Evolutionary conservation across 2,113 vertebrate genomes (phyloP).

Genomic region (Gallinago paraguaiae): DNA sequence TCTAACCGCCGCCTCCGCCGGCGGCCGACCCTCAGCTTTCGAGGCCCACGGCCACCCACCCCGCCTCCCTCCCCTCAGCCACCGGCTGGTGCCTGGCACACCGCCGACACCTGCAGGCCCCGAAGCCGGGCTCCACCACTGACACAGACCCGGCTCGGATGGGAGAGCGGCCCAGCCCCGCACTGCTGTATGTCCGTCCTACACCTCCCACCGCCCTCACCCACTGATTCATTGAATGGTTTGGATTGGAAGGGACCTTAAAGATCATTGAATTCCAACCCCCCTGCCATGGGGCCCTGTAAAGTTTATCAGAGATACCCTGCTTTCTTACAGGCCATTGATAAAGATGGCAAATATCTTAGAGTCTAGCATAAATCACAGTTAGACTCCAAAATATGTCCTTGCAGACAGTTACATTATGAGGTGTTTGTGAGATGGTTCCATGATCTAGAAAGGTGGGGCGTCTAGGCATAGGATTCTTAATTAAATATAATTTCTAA

Average conservation of each 20-base stretch:
- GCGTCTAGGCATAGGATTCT: neutral
- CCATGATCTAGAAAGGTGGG: neutral
- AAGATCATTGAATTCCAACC: neutral
- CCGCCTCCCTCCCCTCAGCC: neutral
- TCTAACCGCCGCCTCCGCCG: no score
- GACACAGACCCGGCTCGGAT: neutral
- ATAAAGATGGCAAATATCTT: neutral
- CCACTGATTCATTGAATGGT: neutral
- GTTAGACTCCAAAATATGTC: neutral
- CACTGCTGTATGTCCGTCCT: accelerated
- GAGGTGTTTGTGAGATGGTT: neutral
- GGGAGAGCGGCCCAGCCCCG: accelerated
- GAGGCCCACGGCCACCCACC: neutral
- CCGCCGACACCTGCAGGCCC: neutral
- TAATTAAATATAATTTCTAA: neutral
- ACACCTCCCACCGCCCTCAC: accelerated
- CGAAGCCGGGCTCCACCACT: neutral
- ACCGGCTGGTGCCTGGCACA: neutral
- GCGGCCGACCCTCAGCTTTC: no score
- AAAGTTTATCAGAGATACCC: neutral
- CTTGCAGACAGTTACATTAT: neutral
- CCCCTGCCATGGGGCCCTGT: neutral
- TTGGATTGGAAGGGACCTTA: neutral
- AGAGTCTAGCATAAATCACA: neutral
- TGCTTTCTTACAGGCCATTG: neutral